These are phyloP conservation scores for Xiphophorus birchmanni DNA, from an alignment of 2,797 vertebrate species.

Conservation along the genomic window DNA sequence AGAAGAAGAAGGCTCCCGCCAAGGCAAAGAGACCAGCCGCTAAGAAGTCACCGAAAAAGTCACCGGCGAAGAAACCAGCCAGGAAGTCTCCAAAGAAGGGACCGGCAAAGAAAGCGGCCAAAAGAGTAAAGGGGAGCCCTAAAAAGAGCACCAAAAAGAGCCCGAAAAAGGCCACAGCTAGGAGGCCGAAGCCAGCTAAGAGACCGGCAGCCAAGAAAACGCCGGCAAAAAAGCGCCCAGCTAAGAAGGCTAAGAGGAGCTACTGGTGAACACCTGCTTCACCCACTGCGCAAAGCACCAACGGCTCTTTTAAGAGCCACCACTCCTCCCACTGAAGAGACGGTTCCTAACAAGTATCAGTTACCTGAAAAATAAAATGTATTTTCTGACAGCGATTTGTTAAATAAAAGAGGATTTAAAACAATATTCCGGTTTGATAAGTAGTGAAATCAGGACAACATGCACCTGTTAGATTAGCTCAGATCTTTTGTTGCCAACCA, in stretches of 20 bases:
- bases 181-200: neutral
- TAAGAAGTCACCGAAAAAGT: neutral
- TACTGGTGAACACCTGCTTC: neutral
- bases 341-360: too few relatives aligned
- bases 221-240: neutral
- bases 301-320: constrained; percentile 37
- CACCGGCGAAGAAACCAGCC: constrained; percentile 17
- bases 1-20: constrained; percentile 6
- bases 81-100: neutral
- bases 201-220: neutral
- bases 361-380: too few relatives aligned
- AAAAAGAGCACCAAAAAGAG: neutral
- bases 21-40: neutral
- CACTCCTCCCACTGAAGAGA: neutral
- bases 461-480: too few relatives aligned
- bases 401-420: too few relatives aligned
- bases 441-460: too few relatives aligned
- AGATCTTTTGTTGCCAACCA: too few relatives aligned
- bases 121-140: neutral
- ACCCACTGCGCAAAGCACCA: neutral
- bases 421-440: too few relatives aligned
- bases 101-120: neutral
- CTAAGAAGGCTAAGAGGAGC: neutral
- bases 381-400: too few relatives aligned
- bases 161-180: neutral